phyloP scores from a whole-genome alignment of 2,888 invertebrate species.

The Ceramica pisi region DNA sequence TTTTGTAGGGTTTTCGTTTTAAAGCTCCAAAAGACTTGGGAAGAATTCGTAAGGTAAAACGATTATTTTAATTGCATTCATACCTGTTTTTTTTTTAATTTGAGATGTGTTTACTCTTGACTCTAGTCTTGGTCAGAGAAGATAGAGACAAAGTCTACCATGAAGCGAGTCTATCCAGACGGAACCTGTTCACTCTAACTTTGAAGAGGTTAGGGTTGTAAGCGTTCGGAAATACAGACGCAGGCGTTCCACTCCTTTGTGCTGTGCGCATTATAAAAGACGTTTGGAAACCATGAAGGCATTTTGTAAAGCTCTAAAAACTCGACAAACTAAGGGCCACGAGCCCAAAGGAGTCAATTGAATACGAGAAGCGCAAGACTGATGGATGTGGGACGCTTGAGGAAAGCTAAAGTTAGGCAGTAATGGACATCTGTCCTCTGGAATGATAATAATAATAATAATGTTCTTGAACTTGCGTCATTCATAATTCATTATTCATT shows the following conservation, averaged over 20 bases:
- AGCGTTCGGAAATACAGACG: too few relatives aligned
- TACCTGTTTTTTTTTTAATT: too few relatives aligned
- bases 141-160: too few relatives aligned
- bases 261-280: too few relatives aligned
- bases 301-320: neutral
- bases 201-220: too few relatives aligned
- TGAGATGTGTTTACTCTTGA: too few relatives aligned
- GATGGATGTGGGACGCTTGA: neutral
- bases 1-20: conserved; percentile 5
- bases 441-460: neutral
- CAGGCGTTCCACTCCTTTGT: too few relatives aligned
- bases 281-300: neutral
- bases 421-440: neutral
- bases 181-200: too few relatives aligned
- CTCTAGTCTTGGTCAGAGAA: too few relatives aligned
- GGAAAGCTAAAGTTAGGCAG: neutral
- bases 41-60: neutral
- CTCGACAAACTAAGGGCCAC: neutral
- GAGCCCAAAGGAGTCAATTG: neutral
- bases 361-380: neutral
- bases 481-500: too few relatives aligned
- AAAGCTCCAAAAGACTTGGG: neutral
- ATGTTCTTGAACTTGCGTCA: conserved; percentile 14
- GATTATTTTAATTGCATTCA: too few relatives aligned
- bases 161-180: too few relatives aligned